Evolutionary conservation across 2,797 vertebrate species (phyloP), one percentile per base, ranked within the genome.

Genomic region (Aldrovandia affinis): DNA sequence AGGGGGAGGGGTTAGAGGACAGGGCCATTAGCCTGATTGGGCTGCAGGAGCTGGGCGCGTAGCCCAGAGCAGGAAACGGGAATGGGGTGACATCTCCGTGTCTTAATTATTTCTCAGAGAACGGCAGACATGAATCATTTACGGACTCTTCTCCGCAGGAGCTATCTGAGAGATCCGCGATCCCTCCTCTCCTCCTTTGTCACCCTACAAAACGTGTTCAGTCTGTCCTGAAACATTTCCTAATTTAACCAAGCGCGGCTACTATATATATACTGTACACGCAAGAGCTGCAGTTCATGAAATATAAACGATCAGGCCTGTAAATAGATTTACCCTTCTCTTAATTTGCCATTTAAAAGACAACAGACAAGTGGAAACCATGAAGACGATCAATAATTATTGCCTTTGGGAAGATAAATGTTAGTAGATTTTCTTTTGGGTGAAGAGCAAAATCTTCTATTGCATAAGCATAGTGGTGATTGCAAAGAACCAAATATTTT

Each of bases 1-100:
- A 22, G n/a, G n/a, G 3, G 82, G 84, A 90, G 63, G 4, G n/a
- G 75, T 22, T 18, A 15, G 54, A 22, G 86, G 59, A 86, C 28
- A 65, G 15, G 22, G 9, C 0, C 78, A 84, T 83, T 85, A 10
- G 5, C 84, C 85, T 86, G 36, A 82, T 22, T 75, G 1, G 55
- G 36, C 68, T 52, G 30, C 73, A 63, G 36, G 80, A 80, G 61
- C 59, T 7, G 4, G 61, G 28, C 33, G 7, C 22, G 55, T 82
- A 39, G 33, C 28, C 55, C 42, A 50, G 28, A 83, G 36, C 33
- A 28, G 44, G 42, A 61, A 9, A 33, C 57, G 12, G 61, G 42
- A 25, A 9, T 14, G 18, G n/a, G 54, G 39, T 61, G 80, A 81
- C 28, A 61, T 36, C 55, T 42, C n/a, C 28, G 8, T 20, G 33